Evolutionary conservation across 2,113 vertebrate species (phyloP).

Genomic region (Craseonycteris thonglongyai): DNA sequence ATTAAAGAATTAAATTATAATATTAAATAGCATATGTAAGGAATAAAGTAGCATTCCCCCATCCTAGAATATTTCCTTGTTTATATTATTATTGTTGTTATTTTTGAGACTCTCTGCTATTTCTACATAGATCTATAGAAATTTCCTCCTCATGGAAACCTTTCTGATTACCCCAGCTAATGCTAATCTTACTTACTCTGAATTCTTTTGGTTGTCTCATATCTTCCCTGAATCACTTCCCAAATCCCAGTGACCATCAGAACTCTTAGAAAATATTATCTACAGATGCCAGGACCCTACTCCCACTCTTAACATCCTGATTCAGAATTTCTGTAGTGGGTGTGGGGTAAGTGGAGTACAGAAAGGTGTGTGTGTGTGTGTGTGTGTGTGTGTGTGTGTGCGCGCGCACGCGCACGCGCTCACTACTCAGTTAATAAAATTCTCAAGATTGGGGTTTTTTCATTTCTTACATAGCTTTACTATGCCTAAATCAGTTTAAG

Average conservation of each 20-base stretch:
- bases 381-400: too few relatives aligned
- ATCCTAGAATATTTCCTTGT: not conserved
- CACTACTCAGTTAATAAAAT: not conserved
- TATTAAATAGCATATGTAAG: not conserved
- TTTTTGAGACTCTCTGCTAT: not conserved
- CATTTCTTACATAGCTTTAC: not conserved
- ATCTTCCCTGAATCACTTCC: not conserved
- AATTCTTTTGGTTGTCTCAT: not conserved
- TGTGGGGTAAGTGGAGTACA: too few relatives aligned
- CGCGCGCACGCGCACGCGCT: too few relatives aligned
- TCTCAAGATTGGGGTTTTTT: not conserved
- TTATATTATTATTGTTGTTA: not conserved
- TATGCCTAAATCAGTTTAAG: not conserved
- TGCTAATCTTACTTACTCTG: not conserved
- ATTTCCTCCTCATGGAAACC: not conserved
- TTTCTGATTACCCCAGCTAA: not conserved
- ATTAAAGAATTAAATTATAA: not conserved
- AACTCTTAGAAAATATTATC: not conserved
- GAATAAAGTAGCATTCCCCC: not conserved
- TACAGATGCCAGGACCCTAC: not conserved
- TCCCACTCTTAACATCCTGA: not conserved
- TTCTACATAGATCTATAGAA: not conserved
- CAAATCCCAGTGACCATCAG: not conserved
- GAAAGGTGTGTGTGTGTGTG: too few relatives aligned
- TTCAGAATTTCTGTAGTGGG: not conserved